Conservation (phyloP, 2,113 vertebrate species). For the Chaetodon auriga region DNA sequence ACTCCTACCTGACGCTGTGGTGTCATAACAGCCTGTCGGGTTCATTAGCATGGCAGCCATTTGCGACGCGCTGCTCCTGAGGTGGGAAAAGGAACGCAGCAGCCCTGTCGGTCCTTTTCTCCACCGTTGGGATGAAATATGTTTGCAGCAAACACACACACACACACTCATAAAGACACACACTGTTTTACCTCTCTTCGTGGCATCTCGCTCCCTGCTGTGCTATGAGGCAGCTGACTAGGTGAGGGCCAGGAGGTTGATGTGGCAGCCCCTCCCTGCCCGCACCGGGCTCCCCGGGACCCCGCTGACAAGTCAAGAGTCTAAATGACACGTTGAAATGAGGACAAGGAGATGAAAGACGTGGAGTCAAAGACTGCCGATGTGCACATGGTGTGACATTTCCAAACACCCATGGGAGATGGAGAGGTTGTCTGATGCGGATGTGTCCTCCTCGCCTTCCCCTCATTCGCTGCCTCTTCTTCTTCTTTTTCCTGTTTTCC, state of each 20-base stretch:
- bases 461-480: conserved; percentile 41
- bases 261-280: conserved; percentile 72
- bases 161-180: conserved; percentile 26
- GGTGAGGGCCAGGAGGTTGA: conserved; percentile 68
- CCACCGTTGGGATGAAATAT: conserved; percentile 52
- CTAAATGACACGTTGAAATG: conserved; percentile 81
- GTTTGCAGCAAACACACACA: conserved; percentile 52
- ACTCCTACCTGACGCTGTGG: conserved; percentile 84
- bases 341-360: conserved; percentile 71
- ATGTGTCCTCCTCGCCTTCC: conserved; percentile 41
- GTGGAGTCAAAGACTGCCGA: conserved; percentile 65
- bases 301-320: conserved; percentile 80
- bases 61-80: conserved; percentile 74
- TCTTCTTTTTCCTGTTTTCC: background rate
- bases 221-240: conserved; percentile 58
- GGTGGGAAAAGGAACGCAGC: conserved; percentile 74
- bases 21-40: conserved; percentile 84
- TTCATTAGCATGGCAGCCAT: conserved; percentile 85
- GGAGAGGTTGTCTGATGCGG: conserved; percentile 38
- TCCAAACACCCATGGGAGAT: conserved; percentile 67
- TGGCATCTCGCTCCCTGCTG: conserved; percentile 42
- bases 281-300: conserved; percentile 49
- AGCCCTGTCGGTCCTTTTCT: conserved; percentile 53
- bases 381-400: conserved; percentile 75
- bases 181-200: conserved; percentile 47